Percentiles rank a stretch among this genome's conserved stretches.
Evolutionary conservation across 37 sponge, comb jelly and placozoan genomes (phyloP).

Genomic region (Amphimedon queenslandica): DNA sequence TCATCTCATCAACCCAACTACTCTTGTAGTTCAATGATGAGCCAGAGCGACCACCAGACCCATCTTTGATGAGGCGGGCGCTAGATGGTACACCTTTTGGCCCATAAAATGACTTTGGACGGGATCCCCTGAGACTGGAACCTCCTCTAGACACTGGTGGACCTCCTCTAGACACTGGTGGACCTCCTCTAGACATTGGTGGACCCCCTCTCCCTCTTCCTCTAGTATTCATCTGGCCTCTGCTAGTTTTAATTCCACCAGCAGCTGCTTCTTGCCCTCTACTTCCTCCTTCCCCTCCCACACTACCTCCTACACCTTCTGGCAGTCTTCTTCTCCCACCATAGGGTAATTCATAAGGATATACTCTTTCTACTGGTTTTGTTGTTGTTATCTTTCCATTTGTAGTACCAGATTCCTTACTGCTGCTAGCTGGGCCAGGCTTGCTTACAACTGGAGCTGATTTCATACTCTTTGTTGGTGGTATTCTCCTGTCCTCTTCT

Average conservation of each 20-base stretch:
- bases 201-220: neutral
- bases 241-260: too few relatives aligned
- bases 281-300: too few relatives aligned
- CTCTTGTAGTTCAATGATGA: conserved; percentile 4
- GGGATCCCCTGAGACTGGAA: neutral
- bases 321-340: too few relatives aligned
- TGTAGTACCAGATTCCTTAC: neutral
- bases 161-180: neutral
- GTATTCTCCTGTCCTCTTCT: neutral
- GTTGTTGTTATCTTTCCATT: neutral
- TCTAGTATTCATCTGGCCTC: too few relatives aligned
- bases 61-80: conserved; percentile 1
- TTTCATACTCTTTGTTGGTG: too few relatives aligned
- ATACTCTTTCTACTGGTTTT: too few relatives aligned
- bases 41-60: neutral
- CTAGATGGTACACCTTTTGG: too few relatives aligned
- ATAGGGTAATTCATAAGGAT: too few relatives aligned
- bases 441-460: too few relatives aligned
- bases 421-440: neutral
- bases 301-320: too few relatives aligned
- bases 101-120: conserved; percentile 27
- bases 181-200: neutral
- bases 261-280: too few relatives aligned
- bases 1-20: conserved; percentile 47
- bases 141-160: neutral